A percentile compares a stretch with the other conserved stretches of the same genome.
phyloP scores from a whole-genome alignment of 2,113 vertebrate genomes.

The Bungarus multicinctus region DNA sequence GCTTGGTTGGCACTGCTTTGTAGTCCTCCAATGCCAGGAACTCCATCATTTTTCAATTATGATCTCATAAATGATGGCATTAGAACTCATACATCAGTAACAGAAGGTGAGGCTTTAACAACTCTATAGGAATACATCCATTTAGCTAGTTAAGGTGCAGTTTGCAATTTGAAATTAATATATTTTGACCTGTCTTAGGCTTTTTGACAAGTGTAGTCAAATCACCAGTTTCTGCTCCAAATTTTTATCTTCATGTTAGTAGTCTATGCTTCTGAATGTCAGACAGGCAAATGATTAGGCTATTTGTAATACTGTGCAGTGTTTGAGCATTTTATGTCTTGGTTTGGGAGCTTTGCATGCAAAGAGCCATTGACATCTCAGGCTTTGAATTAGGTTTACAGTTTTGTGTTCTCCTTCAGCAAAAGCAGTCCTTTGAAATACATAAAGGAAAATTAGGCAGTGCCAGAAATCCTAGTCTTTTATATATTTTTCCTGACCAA shows the following conservation, averaged over 20 bases:
- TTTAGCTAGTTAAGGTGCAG: accelerated
- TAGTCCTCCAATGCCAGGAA: neutral
- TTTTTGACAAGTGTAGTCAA: neutral
- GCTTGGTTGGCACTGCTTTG: neutral
- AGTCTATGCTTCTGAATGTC: neutral
- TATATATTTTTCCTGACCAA: neutral
- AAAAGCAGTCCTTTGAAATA: neutral
- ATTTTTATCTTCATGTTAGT: neutral
- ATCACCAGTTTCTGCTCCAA: neutral
- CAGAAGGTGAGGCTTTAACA: neutral
- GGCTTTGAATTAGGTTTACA: neutral
- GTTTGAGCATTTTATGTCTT: neutral
- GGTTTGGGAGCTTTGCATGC: neutral
- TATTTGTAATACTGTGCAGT: neutral
- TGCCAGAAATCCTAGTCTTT: neutral
- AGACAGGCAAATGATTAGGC: neutral
- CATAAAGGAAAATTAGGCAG: neutral
- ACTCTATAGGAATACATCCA: neutral
- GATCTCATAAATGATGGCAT: neutral
- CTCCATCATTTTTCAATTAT: neutral
- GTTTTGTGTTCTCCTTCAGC: neutral
- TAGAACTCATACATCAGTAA: conserved; percentile 2
- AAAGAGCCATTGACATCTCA: neutral
- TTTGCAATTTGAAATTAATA: neutral
- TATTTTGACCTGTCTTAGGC: neutral